Base-by-base conservation (phyloP, 2,888 invertebrate species). In the Andrena minutula region DNA sequence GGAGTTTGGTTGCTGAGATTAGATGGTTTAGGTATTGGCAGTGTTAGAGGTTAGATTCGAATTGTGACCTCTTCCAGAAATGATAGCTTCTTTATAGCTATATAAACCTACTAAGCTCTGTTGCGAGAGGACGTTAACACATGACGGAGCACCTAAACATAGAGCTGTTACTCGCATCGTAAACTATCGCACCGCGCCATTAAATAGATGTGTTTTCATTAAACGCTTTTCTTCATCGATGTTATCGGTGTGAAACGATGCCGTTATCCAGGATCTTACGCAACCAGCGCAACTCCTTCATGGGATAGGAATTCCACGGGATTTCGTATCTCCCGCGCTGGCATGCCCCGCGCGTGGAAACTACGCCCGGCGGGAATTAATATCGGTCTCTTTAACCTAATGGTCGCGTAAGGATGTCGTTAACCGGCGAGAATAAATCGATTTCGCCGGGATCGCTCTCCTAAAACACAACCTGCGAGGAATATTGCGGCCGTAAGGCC, bases 171-270 rank as follows among this genome's bases (percentile, higher is more conserved):
- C 20, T n/a, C 12, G 20, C 7, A 26, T 49, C 58, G 61, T 35
- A 60, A 76, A 76, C 41, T 20, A 16, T 16, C 76, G 7, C n/a
- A 23, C 4, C 8, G 26, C 41, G 23, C 35, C 12, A 60, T 61
- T 61, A 66, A 61, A 30, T 10, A 8, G 23, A 51, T 76, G 30
- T 65, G 4, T 76, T 76, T 64, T 74, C 51, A 41, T 60, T 49
- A 26, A 60, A 51, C 66, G 76, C 66, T 61, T 76, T 78, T 75
- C 49, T 26, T 41, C 65, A 6, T 60, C 66, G 77, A 78, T 61
- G 60, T 78, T 78, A 78, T 76, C 77, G 77, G 76, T 51, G 76
- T 60, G 77, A 78, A 76, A 66, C 66, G 65, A 30, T 10, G 66
- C 69, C 68, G 69, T 77, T 77, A 78, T 79, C 69, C 78, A 63